phyloP scores from a whole-genome alignment of 2,113 vertebrate genomes.

The Nematolebias whitei region DNA sequence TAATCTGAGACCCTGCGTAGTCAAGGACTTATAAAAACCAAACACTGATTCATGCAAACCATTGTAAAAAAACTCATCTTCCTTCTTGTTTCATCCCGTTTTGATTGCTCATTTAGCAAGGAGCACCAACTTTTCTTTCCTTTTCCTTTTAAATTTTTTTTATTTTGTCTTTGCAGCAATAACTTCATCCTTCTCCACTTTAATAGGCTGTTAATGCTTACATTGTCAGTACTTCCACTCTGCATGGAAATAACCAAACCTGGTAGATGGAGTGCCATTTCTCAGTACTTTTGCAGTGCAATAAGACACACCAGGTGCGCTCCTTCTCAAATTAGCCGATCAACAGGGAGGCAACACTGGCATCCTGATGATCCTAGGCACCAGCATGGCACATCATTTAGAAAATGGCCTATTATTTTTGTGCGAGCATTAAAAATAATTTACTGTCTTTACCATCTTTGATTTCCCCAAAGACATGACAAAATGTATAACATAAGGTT shows the following conservation, averaged over 20 bases:
- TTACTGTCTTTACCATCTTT: slow-evolving; percentile 77
- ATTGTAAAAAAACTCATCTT: slow-evolving; percentile 50
- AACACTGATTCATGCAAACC: slow-evolving; percentile 46
- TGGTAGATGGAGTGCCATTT: slow-evolving; percentile 65
- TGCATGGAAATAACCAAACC: slow-evolving; percentile 70
- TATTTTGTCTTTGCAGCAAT: slow-evolving; percentile 17
- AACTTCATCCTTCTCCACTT: slow-evolving; percentile 68
- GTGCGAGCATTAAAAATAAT: slow-evolving; percentile 82
- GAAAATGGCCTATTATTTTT: slow-evolving; percentile 85
- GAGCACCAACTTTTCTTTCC: slow-evolving; percentile 42
- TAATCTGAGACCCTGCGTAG: slow-evolving; percentile 57
- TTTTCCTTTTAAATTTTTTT: not conserved
- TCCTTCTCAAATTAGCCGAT: slow-evolving; percentile 80
- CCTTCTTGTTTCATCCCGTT: slow-evolving; percentile 35
- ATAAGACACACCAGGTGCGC: slow-evolving; percentile 83
- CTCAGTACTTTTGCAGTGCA: slow-evolving; percentile 64
- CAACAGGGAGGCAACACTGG: slow-evolving; percentile 81
- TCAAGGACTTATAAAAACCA: slow-evolving; percentile 61
- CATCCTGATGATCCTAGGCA: slow-evolving; percentile 77
- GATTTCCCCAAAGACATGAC: slow-evolving; percentile 71
- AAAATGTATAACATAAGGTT: slow-evolving; percentile 60
- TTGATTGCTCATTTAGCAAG: slow-evolving; percentile 37
- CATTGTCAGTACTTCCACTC: slow-evolving; percentile 67
- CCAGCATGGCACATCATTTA: slow-evolving; percentile 80
- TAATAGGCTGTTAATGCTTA: slow-evolving; percentile 75